Percentiles rank a stretch among this genome's conserved stretches.
These are phyloP conservation scores for Cottoperca gobio DNA, from an alignment of 2,797 vertebrate species.

Conservation along the genomic window DNA sequence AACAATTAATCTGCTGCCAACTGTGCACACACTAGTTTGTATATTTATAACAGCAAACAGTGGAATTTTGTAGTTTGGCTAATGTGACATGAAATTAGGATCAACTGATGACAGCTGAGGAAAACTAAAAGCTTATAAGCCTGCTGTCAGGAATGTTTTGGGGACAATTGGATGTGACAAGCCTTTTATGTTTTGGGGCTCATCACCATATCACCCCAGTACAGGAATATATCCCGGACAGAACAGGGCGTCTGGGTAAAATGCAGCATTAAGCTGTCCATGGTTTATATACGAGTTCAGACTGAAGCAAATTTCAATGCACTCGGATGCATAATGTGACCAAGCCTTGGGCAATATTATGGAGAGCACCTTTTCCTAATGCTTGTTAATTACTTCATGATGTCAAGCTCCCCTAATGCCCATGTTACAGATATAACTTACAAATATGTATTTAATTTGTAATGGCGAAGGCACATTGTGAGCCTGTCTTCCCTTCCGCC, in stretches of 20 bases:
- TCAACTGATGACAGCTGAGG: neutral
- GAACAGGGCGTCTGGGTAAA: neutral
- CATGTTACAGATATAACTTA: neutral
- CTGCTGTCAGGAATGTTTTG: neutral
- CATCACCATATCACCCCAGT: neutral
- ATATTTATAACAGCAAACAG: neutral
- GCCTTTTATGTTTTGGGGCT: neutral
- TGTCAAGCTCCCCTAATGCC: constrained; percentile 21
- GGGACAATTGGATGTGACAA: neutral
- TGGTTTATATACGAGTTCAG: neutral
- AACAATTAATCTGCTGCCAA: neutral
- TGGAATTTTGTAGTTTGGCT: neutral
- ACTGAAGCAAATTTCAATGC: neutral
- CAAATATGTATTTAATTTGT: constrained; percentile 21
- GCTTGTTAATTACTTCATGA: constrained; percentile 5
- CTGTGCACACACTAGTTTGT: neutral
- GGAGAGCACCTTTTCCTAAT: constrained; percentile 4
- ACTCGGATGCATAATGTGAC: neutral
- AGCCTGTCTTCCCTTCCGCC: neutral
- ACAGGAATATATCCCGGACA: neutral
- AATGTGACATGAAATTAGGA: neutral
- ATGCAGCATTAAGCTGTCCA: neutral
- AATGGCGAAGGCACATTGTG: constrained; percentile 9
- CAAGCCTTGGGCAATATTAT: constrained; percentile 12
- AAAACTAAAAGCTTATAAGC: neutral